Percentiles rank a stretch among this genome's conserved stretches.
Evolutionary conservation across 92 coral and sea anemone species (phyloP).

Genomic region (Montipora capitata): DNA sequence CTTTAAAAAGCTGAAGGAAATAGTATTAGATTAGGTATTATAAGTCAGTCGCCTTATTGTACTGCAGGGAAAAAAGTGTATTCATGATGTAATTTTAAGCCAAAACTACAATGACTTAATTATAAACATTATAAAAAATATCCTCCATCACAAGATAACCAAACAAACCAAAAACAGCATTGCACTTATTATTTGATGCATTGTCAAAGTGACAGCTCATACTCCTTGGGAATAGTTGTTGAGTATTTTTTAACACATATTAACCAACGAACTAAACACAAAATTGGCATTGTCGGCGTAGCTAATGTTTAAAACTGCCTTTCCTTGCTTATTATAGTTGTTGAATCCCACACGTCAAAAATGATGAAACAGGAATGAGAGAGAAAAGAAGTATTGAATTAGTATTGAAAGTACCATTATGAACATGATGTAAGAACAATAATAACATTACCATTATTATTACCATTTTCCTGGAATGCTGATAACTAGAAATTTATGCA

Average conservation of each 20-base stretch:
- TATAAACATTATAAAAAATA: slow-evolving; percentile 25
- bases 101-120: slow-evolving; percentile 10
- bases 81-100: too few relatives aligned
- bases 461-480: too few relatives aligned
- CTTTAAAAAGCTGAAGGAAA: too few relatives aligned
- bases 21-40: too few relatives aligned
- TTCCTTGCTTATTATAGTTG: neutral
- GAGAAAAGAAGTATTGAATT: too few relatives aligned
- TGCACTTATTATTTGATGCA: slow-evolving; percentile 41
- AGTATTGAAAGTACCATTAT: too few relatives aligned
- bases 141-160: slow-evolving; percentile 14
- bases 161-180: slow-evolving; percentile 5
- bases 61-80: too few relatives aligned
- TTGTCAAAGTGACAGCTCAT: slow-evolving; percentile 47
- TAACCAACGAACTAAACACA: slow-evolving; percentile 7
- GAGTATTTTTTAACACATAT: neutral
- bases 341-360: neutral
- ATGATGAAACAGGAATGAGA: too few relatives aligned
- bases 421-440: too few relatives aligned
- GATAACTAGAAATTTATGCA: too few relatives aligned
- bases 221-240: slow-evolving; percentile 1
- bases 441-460: too few relatives aligned
- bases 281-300: slow-evolving; percentile 24
- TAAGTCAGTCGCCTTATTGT: too few relatives aligned
- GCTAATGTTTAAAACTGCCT: slow-evolving; percentile 4